Evolutionary conservation across 2,113 vertebrate genomes (phyloP), one percentile per base, ranked within the genome.

Genomic region (Hydrolagus affinis): DNA sequence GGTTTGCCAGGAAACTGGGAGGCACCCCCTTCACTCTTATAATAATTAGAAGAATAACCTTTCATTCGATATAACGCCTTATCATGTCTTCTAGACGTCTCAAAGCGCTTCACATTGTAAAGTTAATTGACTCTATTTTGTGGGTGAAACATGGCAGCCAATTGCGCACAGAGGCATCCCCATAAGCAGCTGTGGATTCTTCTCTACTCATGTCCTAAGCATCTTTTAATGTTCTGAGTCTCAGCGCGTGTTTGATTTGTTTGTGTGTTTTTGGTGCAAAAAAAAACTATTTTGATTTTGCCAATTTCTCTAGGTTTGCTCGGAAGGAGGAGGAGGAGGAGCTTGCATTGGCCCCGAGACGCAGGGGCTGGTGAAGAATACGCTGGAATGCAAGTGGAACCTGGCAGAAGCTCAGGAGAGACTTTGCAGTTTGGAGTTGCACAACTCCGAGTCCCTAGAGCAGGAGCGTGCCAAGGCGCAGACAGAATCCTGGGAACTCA

Each of bases 331-430:
- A 91, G 95, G 93, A 68, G 92, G 95, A n/a, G n/a, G n/a, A n/a
- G n/a, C n/a, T n/a, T n/a, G n/a, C 11, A 93, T 96, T 85, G 97
- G 95, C 90, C 95, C 96, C 89, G 95, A 94, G 88, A 95, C 97
- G 90, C 95, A 95, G 91, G 95, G 93, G 86, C 95, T 95, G 85
- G 91, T 96, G 87, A 96, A 97, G 88, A 96, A 94, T 86, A 97
- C 97, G 21, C 93, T 98, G 85, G 94, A 95, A 11, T 96, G 95
- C 88, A 95, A 94, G 28, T 99, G 97, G 98, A 96, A 94, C 86
- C 92, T 99, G 85, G 97, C 95, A 64, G 98, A 98, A 91, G 96
- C 96, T n/a, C 96, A 99, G 90, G 95, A 98, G 87, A 97, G 95
- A 91, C 92, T 99, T 11, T 94, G 94, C 85, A 96, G 92, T 85